Evolutionary conservation across 1,140 invertebrate species (phyloP).

Genomic region (Scylla paramamosain): DNA sequence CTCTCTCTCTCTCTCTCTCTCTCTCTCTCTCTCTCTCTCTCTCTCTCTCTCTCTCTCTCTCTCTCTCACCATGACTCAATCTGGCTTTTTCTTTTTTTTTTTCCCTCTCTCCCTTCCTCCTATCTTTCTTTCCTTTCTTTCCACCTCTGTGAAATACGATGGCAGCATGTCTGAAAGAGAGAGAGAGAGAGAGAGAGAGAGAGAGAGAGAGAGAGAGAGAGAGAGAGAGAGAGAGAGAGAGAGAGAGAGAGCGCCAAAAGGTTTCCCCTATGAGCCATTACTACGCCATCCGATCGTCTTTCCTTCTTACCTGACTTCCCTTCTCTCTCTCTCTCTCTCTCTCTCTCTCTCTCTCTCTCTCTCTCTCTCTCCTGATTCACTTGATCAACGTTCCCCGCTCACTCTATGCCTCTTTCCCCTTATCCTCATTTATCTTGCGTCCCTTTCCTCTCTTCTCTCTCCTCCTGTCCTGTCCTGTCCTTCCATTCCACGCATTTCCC

Average conservation of each 20-base stretch:
- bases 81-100: background rate
- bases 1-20: too few relatives aligned
- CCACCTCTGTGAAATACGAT: background rate
- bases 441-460: background rate
- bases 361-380: background rate
- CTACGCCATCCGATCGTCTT: background rate
- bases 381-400: background rate
- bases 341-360: background rate
- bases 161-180: background rate
- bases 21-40: too few relatives aligned
- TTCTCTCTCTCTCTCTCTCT: background rate
- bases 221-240: background rate
- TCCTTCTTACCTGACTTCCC: background rate
- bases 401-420: background rate
- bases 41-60: conserved; percentile 3
- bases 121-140: background rate
- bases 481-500: too few relatives aligned
- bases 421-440: background rate
- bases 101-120: background rate
- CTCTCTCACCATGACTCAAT: background rate
- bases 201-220: conserved; percentile 48
- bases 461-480: too few relatives aligned
- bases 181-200: conserved; percentile 30
- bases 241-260: conserved; percentile 5
- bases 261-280: background rate